Conservation (phyloP, 2,797 vertebrate genomes). For the Diplodus sargus region DNA sequence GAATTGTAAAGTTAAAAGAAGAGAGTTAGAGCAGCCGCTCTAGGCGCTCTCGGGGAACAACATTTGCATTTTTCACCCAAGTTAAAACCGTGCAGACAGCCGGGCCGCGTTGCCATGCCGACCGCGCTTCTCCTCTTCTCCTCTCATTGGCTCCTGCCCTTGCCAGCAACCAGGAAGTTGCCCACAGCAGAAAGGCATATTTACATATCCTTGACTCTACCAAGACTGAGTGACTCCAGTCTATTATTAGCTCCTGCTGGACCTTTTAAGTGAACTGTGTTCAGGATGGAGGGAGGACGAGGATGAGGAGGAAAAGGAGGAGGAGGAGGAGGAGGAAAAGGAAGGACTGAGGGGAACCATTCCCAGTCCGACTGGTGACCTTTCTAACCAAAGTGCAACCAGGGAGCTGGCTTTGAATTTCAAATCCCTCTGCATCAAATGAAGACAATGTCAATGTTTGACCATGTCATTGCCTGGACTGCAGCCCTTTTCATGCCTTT, state of each 20-base stretch:
- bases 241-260: conserved; percentile 79
- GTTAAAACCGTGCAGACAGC: conserved; percentile 81
- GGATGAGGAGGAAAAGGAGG: neutral
- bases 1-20: conserved; percentile 47
- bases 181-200: conserved; percentile 74
- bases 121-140: conserved; percentile 73
- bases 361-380: conserved; percentile 59
- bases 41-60: conserved; percentile 82
- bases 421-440: conserved; percentile 53
- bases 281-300: conserved; percentile 41
- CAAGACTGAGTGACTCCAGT: conserved; percentile 64
- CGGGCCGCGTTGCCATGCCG: conserved; percentile 86
- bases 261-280: conserved; percentile 67
- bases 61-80: conserved; percentile 86
- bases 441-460: conserved; percentile 49
- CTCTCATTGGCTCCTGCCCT: conserved; percentile 76
- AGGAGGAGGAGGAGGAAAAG: neutral
- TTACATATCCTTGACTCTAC: conserved; percentile 80
- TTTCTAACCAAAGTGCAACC: conserved; percentile 51
- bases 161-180: conserved; percentile 80
- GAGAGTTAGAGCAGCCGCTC: conserved; percentile 68
- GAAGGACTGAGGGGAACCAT: conserved; percentile 35
- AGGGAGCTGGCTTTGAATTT: conserved; percentile 55
- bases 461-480: conserved; percentile 8
- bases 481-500: conserved; percentile 10